phyloP scores from a whole-genome alignment of 2,797 vertebrate species.

The Pseudopleuronectes americanus region DNA sequence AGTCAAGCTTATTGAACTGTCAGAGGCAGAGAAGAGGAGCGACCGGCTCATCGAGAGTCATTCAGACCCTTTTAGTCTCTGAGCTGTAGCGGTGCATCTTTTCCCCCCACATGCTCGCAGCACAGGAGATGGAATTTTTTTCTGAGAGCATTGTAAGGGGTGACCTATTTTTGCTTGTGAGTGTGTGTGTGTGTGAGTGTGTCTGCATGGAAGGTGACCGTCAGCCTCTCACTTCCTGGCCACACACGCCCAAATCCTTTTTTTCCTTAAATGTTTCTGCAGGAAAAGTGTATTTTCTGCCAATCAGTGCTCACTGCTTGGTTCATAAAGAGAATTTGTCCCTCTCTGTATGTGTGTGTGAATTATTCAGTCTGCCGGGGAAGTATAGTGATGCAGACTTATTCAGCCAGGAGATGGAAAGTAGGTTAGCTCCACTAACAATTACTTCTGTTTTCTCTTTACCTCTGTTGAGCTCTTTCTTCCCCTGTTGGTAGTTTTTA shows the following conservation, averaged over 20 bases:
- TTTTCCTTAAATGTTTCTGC: conserved; percentile 31
- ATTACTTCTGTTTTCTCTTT: conserved; percentile 22
- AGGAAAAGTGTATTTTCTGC: conserved; percentile 64
- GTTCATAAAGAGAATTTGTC: conserved; percentile 42
- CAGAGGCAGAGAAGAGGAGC: conserved; percentile 6
- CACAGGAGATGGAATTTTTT: conserved; percentile 63
- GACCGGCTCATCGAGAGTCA: conserved; percentile 17
- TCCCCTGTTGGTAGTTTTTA: conserved; percentile 2
- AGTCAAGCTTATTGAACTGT: conserved; percentile 29
- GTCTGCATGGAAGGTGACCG: conserved; percentile 66
- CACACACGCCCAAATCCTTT: conserved; percentile 32
- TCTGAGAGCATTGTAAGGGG: conserved; percentile 69
- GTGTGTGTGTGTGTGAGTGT: conserved; percentile 22
- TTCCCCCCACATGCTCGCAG: conserved; percentile 43
- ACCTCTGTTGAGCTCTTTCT: conserved; percentile 14
- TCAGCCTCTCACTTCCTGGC: conserved; percentile 60
- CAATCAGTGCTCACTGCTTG: conserved; percentile 48
- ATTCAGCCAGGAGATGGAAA: conserved; percentile 77
- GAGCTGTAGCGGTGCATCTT: conserved; percentile 53
- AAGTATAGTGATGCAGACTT: conserved; percentile 71
- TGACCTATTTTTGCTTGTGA: conserved; percentile 71
- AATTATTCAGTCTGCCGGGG: conserved; percentile 78
- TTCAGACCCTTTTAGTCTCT: conserved; percentile 46
- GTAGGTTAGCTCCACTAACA: conserved; percentile 73
- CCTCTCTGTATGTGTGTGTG: conserved; percentile 48